Conservation (phyloP, 2,888 invertebrate species). For the Ophion ventricosus region DNA sequence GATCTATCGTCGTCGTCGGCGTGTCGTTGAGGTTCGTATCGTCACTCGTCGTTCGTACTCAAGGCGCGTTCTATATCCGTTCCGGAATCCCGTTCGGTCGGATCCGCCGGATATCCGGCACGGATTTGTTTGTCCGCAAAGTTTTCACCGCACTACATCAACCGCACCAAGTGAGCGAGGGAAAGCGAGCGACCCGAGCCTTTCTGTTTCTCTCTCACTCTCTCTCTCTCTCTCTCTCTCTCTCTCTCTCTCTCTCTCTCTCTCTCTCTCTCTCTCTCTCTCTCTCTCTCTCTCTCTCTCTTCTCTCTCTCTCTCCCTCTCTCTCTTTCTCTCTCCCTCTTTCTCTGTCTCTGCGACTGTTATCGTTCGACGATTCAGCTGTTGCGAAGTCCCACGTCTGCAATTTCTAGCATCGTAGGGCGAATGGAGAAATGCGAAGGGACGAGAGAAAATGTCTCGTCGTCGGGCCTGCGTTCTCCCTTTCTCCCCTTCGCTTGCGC, state of each 20-base stretch:
- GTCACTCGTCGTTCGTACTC: conserved; percentile 65
- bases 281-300: conserved; percentile 22
- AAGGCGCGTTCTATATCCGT: conserved; percentile 69
- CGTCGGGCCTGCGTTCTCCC: conserved; percentile 15
- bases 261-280: conserved; percentile 24
- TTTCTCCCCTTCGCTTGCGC: conserved; percentile 7
- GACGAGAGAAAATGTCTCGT: conserved; percentile 41
- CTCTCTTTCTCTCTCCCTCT: conserved; percentile 1
- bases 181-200: conserved; percentile 23
- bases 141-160: conserved; percentile 80
- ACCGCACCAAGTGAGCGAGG: conserved; percentile 69
- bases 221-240: conserved; percentile 35
- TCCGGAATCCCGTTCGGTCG: conserved; percentile 70
- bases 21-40: conserved; percentile 76
- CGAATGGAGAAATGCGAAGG: conserved; percentile 36
- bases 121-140: conserved; percentile 82
- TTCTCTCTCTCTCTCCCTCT: conserved; percentile 26
- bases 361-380: conserved; percentile 78
- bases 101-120: conserved; percentile 78
- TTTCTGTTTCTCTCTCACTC: conserved; percentile 28
- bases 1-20: conserved; percentile 65
- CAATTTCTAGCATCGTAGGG: conserved; percentile 71
- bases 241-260: conserved; percentile 10
- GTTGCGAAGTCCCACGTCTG: conserved; percentile 78
- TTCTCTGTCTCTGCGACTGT: conserved; percentile 40